Base-by-base conservation (phyloP, 2,888 invertebrate species). In the Furcula furcula region DNA sequence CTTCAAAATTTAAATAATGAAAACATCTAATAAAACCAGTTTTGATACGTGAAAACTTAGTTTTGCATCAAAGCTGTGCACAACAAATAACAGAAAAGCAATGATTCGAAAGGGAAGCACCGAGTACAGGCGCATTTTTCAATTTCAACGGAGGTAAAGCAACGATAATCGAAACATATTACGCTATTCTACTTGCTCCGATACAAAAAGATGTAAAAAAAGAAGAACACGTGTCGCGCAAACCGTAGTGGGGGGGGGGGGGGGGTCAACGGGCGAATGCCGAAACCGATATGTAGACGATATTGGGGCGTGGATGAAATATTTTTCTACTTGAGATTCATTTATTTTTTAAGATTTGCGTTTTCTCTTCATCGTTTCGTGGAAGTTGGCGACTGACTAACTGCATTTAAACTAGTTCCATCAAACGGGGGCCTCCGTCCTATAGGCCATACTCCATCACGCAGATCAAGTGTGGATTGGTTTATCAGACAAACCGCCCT, bases 141-240 rank as follows among this genome's bases (percentile, higher is more conserved):
- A 80, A 73, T 73, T 63, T 55, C 65, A 68, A 60, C 62, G 66
- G 58, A 67, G 56, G 64, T 60, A 54, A 61, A 59, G 63, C 63
- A 65, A 65, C 62, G 58, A 64, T 74, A 76, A 81, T 80, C 71
- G 72, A 72, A 78, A 78, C 72, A 70, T 74, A 80, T 78, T 71
- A 74, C 68, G 48, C 62, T 49, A 60, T 67, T 64, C 55, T 42
- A 55, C 54, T 65, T 52, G 56, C 50, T 56, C 36, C 52, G 54
- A 60, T 57, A 61, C 60, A 64, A 76, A 75, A 65, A 61, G 49
- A 60, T 49, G 43, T 46, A 71, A 69, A 70, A 73, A 68, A 57
- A 48, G n/a, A n/a, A 30, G 44, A 47, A 54, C 50, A 50, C 39
- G 46, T 62, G 62, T 57, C 52, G 53, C 39, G 41, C 40, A 40